Percentiles rank a stretch among this genome's conserved stretches.
These are phyloP conservation scores for Cecidostiba fungosa DNA, from an alignment of 2,888 invertebrate genomes.

Conservation along the genomic window DNA sequence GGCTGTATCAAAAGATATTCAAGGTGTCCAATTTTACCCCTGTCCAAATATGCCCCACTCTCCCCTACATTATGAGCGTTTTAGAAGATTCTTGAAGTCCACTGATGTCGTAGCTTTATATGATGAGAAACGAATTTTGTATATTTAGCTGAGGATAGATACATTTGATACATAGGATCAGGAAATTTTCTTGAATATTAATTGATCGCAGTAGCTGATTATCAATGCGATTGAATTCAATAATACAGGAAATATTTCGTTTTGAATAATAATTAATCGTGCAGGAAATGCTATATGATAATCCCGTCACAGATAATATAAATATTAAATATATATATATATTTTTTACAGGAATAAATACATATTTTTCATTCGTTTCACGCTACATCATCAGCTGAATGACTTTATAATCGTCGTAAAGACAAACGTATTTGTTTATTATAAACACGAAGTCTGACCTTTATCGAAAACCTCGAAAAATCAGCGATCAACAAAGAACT, in stretches of 20 bases:
- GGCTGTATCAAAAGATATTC: too few relatives aligned
- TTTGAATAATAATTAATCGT: not conserved
- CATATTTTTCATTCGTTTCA: not conserved
- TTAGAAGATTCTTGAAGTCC: not conserved
- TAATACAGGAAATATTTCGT: constrained; percentile 4
- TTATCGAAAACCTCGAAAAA: not conserved
- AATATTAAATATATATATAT: too few relatives aligned
- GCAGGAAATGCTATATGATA: not conserved
- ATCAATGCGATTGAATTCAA: not conserved
- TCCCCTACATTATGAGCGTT: too few relatives aligned
- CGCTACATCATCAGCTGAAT: not conserved
- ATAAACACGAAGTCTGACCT: not conserved
- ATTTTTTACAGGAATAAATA: too few relatives aligned
- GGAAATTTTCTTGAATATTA: not conserved
- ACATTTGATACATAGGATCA: not conserved
- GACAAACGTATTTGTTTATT: not conserved
- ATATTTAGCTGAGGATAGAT: too few relatives aligned
- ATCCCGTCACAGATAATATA: not conserved
- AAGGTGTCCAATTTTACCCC: not conserved
- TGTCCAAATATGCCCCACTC: too few relatives aligned
- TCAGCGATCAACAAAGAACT: not conserved
- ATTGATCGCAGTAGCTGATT: not conserved
- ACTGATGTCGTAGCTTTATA: not conserved
- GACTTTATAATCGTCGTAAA: not conserved
- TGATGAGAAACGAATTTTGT: not conserved